Percentiles rank a stretch among this genome's conserved stretches.
Conservation (phyloP, 2,888 invertebrate genomes). For the Arctia plantaginis region DNA sequence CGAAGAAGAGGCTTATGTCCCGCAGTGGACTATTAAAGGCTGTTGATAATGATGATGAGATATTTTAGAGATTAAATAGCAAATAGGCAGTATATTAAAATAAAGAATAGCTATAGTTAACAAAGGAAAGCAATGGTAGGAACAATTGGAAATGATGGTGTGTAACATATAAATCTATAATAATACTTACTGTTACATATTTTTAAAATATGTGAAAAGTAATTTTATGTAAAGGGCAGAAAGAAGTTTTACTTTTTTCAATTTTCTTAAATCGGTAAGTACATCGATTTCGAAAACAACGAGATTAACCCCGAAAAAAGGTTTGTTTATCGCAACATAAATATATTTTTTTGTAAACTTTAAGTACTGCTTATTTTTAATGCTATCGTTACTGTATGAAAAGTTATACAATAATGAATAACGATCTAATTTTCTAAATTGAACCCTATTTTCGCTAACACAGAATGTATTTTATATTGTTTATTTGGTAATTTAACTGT, state of each 20-base stretch:
- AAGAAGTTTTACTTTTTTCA: background rate
- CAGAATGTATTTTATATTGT: constrained; percentile 11
- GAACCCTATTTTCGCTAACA: accelerated
- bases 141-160: no score
- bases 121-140: no score
- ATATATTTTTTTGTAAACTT: background rate
- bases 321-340: background rate
- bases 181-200: no score
- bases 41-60: no score
- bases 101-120: no score
- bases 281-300: background rate
- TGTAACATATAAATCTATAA: no score
- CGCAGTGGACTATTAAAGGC: no score
- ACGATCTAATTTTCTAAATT: constrained; percentile 26
- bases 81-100: no score
- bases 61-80: no score
- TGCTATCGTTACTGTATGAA: background rate
- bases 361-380: background rate
- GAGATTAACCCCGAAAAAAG: background rate
- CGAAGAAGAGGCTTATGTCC: no score
- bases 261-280: background rate
- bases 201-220: background rate
- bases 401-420: constrained; percentile 22
- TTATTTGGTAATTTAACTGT: constrained; percentile 19
- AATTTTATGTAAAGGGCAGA: background rate